A percentile compares a stretch with the other conserved stretches of the same genome.
These are phyloP conservation scores for Carposina sasakii DNA, from an alignment of 1,140 invertebrate genomes.

Conservation along the genomic window DNA sequence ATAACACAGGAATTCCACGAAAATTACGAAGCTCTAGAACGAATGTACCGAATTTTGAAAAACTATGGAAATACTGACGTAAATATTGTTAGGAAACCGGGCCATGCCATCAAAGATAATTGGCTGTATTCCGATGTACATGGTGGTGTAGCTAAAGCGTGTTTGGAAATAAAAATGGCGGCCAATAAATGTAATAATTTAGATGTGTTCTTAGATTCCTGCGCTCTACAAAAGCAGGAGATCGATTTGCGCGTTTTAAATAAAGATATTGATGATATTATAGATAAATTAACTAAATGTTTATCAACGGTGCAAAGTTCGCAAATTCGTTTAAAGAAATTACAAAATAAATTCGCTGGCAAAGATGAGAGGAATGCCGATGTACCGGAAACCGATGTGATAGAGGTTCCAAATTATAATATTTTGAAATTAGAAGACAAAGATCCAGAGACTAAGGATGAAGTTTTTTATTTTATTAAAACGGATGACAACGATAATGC, in stretches of 20 bases:
- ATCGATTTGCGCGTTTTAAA: conserved; percentile 44
- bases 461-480: conserved; percentile 64
- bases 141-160: conserved; percentile 44
- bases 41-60: conserved; percentile 59
- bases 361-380: conserved; percentile 17
- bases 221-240: conserved; percentile 46
- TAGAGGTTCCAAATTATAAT: conserved; percentile 25
- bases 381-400: conserved; percentile 20
- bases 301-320: conserved; percentile 45
- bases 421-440: conserved; percentile 51
- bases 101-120: conserved; percentile 33
- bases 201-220: conserved; percentile 57
- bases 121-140: conserved; percentile 60
- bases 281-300: conserved; percentile 49
- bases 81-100: conserved; percentile 35
- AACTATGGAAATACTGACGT: conserved; percentile 43
- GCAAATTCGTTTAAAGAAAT: conserved; percentile 53
- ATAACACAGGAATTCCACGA: conserved; percentile 43
- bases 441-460: conserved; percentile 48
- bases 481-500: conserved; percentile 47
- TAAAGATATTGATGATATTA: conserved; percentile 53
- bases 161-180: conserved; percentile 52
- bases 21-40: conserved; percentile 43
- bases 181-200: conserved; percentile 47
- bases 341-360: conserved; percentile 36